Evolutionary conservation across 2,113 vertebrate species (phyloP), one percentile per base, ranked within the genome.

Genomic region (Myrmecophaga tridactyla): DNA sequence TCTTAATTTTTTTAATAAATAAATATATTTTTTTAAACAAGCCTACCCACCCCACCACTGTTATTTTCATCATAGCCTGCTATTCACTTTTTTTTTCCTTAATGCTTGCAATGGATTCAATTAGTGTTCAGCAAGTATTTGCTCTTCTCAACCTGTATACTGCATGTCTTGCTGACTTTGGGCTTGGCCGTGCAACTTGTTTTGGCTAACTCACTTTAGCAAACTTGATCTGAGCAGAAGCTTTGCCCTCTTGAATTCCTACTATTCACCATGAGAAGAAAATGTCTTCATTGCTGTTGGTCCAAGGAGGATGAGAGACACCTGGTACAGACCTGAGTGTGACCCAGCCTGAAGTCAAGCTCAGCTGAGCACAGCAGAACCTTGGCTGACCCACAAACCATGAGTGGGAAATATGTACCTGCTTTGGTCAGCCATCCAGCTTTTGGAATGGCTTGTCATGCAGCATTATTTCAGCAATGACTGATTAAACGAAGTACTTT

Each of bases 211-310:
- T 4, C 29, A n/a, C 76, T 81, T 91, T 0, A 25, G 63, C 70
- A 63, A 67, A 87, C 4, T 25, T 63, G 43, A 36, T 10, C 46
- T 34, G n/a, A 60, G 31, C 13, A 67, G 72, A 51, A 36, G 29
- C 41, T 83, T 41, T 53, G 43, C n/a, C 46, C 11, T 39, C 41
- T 39, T 29, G 41, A 75, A 39, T 46, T 77, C 41, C 34, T 34
- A 53, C 31, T 4, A 3, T 0, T 60, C 5, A 1, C 62, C 48
- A 15, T 7, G 21, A 82, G 36, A 83, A 87, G 25, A 48, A 10
- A 1, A 1, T 7, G 0, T 8, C 29, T 1, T 6, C 58, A 60
- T 67, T 0, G 0, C 14, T 7, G 0, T 17, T 1, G 0, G 70
- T 21, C 18, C 18, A 12, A 41, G 43, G 53, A 90, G 46, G 46